phyloP scores from a whole-genome alignment of 2,888 invertebrate genomes.

The Heteromyza rotundicornis region DNA sequence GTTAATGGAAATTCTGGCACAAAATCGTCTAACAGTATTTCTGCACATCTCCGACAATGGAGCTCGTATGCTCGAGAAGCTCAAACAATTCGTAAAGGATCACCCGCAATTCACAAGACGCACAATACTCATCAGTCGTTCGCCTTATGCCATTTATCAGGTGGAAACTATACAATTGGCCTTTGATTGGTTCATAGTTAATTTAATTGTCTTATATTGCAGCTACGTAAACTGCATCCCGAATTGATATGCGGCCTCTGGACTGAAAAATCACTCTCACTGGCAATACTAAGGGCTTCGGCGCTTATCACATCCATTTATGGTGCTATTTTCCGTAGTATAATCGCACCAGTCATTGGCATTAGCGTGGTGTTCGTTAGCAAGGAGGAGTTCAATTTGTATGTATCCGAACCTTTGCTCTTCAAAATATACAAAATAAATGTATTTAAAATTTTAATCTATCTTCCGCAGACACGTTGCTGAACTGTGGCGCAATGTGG shows the following conservation, averaged over 20 bases:
- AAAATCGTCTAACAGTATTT: slow-evolving; percentile 53
- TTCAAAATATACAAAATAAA: not conserved
- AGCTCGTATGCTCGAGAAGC: slow-evolving; percentile 52
- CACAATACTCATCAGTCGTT: slow-evolving; percentile 57
- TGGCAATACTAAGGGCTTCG: slow-evolving; percentile 57
- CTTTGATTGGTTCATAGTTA: too few relatives aligned
- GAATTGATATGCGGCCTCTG: slow-evolving; percentile 61
- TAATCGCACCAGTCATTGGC: slow-evolving; percentile 61
- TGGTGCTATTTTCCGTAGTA: slow-evolving; percentile 60
- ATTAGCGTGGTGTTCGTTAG: slow-evolving; percentile 61
- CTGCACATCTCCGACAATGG: slow-evolving; percentile 57
- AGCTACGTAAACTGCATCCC: slow-evolving; percentile 60
- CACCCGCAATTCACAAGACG: slow-evolving; percentile 52
- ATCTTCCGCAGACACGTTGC: slow-evolving; percentile 55
- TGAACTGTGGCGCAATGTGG: slow-evolving; percentile 62
- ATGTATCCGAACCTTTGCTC: slow-evolving; percentile 32
- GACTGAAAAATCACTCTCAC: slow-evolving; percentile 58
- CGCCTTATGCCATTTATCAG: slow-evolving; percentile 61
- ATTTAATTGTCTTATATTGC: not conserved
- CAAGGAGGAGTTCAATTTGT: slow-evolving; percentile 62
- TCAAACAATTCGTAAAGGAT: slow-evolving; percentile 48
- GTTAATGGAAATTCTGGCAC: slow-evolving; percentile 54
- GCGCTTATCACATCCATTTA: slow-evolving; percentile 61
- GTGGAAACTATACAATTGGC: slow-evolving; percentile 35
- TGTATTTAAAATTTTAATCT: slow-evolving; percentile 3